Conservation (phyloP, 2,888 invertebrate species). For the Lithophane ornitopus region DNA sequence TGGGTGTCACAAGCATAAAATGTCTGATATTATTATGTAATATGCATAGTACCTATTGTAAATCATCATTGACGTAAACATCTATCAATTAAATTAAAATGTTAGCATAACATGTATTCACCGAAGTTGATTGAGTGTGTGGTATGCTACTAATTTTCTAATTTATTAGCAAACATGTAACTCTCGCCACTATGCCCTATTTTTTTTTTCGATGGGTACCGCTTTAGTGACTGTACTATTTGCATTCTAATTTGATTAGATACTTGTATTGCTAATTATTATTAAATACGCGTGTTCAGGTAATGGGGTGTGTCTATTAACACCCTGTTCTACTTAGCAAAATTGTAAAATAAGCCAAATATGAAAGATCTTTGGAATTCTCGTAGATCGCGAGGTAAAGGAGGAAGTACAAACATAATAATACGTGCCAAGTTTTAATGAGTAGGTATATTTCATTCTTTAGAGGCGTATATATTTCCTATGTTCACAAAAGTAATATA, state of each 20-base stretch:
- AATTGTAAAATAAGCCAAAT: constrained; percentile 60
- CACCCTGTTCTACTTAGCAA: constrained; percentile 31
- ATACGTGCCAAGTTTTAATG: constrained; percentile 69
- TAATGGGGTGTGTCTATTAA: constrained; percentile 12
- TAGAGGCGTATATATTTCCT: constrained; percentile 60
- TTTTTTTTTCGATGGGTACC: constrained; percentile 13
- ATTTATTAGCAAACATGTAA: constrained; percentile 18
- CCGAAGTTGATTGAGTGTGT: constrained; percentile 17
- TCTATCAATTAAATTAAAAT: constrained; percentile 13
- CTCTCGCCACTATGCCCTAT: not conserved
- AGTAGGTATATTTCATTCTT: constrained; percentile 64
- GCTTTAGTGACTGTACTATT: constrained; percentile 11
- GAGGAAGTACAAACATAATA: constrained; percentile 70
- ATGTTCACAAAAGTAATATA: constrained; percentile 68
- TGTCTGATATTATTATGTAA: constrained; percentile 49
- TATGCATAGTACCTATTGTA: constrained; percentile 25
- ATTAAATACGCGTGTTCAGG: constrained; percentile 28
- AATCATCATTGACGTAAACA: constrained; percentile 26
- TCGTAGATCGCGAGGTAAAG: constrained; percentile 37
- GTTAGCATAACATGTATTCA: constrained; percentile 7
- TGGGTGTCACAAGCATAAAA: constrained; percentile 43
- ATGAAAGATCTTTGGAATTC: constrained; percentile 52
- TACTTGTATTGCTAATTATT: constrained; percentile 42
- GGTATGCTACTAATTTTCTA: constrained; percentile 11
- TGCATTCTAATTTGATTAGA: constrained; percentile 39